These are phyloP conservation scores for Columba janthina DNA, from an alignment of 2,113 vertebrate genomes.

Conservation along the genomic window DNA sequence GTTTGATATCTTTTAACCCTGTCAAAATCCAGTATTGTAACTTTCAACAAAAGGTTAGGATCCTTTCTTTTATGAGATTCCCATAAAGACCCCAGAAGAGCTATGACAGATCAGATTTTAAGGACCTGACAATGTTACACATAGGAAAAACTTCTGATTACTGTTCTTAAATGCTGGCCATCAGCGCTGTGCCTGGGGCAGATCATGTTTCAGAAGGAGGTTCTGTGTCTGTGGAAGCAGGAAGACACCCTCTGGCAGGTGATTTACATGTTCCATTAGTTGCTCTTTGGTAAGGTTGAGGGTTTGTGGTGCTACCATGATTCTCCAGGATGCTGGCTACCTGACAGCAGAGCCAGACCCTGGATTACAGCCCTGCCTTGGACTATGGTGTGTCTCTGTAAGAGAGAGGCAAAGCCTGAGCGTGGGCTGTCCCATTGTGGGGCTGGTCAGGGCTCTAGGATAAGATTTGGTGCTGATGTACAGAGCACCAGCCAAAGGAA, in stretches of 20 bases:
- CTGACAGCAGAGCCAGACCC: neutral
- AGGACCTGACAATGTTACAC: neutral
- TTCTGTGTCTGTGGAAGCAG: neutral
- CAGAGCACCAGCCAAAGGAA: rapidly evolving
- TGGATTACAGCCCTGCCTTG: neutral
- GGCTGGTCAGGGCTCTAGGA: neutral
- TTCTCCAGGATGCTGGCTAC: neutral
- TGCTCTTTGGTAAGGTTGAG: neutral
- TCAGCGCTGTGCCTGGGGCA: neutral
- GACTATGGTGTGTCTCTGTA: rapidly evolving
- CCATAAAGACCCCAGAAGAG: neutral
- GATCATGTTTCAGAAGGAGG: neutral
- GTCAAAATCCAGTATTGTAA: neutral
- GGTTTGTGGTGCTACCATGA: rapidly evolving
- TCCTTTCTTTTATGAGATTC: neutral
- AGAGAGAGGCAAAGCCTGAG: neutral
- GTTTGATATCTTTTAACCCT: neutral
- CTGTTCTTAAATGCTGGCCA: neutral
- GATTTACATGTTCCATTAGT: neutral
- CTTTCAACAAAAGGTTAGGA: neutral
- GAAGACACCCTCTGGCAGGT: neutral
- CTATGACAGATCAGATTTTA: neutral
- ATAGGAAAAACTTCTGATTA: neutral
- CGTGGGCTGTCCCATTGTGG: rapidly evolving
- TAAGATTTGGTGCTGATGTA: too few species aligned